Evolutionary conservation across 2,888 invertebrate genomes (phyloP).

Genomic region (Brachylomia viminalis): DNA sequence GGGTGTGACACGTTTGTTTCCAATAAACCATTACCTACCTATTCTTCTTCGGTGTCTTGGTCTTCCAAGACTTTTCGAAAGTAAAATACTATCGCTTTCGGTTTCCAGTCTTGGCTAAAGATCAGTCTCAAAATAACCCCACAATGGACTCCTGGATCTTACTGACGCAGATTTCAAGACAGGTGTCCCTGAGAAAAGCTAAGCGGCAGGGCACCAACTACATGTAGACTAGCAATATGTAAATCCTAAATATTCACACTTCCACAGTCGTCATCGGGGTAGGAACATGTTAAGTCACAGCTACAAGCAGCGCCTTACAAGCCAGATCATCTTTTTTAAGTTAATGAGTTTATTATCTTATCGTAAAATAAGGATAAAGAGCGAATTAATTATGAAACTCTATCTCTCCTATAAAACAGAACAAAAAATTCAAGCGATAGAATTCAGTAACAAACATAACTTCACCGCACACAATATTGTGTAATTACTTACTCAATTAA

Average conservation of each 20-base stretch:
- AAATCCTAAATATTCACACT: slow-evolving; percentile 5
- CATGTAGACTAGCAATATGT: background rate
- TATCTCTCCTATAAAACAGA: background rate
- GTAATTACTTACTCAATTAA: slow-evolving; percentile 35
- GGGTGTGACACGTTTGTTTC: slow-evolving; percentile 49
- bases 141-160: background rate
- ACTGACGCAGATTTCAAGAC: background rate
- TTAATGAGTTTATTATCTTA: background rate
- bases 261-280: background rate
- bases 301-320: background rate
- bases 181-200: background rate
- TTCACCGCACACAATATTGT: slow-evolving; percentile 13
- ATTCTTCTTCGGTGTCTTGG: background rate
- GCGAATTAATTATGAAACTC: slow-evolving; percentile 4
- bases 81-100: background rate
- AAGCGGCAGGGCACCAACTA: background rate
- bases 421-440: slow-evolving; percentile 27
- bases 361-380: slow-evolving; percentile 6
- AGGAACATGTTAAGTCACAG: background rate
- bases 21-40: slow-evolving; percentile 22
- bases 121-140: background rate
- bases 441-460: slow-evolving; percentile 20
- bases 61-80: background rate
- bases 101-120: background rate
- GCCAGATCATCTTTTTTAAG: slow-evolving; percentile 1